These are phyloP conservation scores for Eilema caniola DNA, from an alignment of 2,888 invertebrate species.

Conservation along the genomic window DNA sequence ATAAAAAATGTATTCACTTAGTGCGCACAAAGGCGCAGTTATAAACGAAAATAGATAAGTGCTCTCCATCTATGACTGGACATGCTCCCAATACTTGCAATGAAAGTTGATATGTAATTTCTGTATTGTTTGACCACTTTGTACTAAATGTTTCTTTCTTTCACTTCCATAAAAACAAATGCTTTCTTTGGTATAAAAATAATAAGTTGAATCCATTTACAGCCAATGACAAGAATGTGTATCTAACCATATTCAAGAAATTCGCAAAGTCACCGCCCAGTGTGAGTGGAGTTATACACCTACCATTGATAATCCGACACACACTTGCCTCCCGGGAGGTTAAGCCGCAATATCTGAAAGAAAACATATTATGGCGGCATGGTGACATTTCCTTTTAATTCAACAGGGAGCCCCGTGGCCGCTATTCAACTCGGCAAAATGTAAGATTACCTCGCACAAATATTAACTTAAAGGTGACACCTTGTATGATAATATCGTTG, in stretches of 20 bases:
- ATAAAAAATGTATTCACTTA: too few relatives aligned
- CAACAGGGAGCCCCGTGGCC: background rate
- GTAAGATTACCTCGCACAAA: too few relatives aligned
- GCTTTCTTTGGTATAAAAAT: background rate
- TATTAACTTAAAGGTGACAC: too few relatives aligned
- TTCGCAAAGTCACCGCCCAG: background rate
- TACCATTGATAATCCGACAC: slow-evolving; percentile 2
- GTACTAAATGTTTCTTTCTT: background rate
- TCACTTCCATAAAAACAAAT: background rate
- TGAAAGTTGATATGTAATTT: too few relatives aligned
- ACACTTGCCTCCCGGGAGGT: slow-evolving; percentile 4
- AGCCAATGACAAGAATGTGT: background rate
- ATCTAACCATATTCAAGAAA: background rate
- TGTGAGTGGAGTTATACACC: background rate
- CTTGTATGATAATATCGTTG: too few relatives aligned
- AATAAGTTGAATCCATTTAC: background rate
- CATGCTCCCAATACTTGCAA: too few relatives aligned
- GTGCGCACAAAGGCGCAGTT: background rate
- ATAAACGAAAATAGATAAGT: background rate
- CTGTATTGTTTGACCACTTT: too few relatives aligned
- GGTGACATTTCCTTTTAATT: slow-evolving; percentile 4
- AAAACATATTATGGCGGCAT: background rate
- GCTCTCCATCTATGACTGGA: too few relatives aligned
- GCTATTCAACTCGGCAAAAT: background rate
- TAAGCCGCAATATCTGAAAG: background rate